phyloP scores from a whole-genome alignment of 1,140 invertebrate species.

The Scaptomyza montana region DNA sequence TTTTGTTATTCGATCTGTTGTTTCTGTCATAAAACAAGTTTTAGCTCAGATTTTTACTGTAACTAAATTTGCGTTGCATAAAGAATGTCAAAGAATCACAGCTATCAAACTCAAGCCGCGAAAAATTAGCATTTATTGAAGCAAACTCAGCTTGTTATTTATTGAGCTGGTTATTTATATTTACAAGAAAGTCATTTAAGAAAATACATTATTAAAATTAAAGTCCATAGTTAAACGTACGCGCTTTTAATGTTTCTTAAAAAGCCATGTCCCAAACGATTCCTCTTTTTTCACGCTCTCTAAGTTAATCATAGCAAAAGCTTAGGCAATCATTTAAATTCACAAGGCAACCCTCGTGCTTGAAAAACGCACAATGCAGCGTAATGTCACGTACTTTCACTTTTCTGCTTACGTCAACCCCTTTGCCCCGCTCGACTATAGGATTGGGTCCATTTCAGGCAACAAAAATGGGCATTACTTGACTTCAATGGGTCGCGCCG shows the following conservation, averaged over 20 bases:
- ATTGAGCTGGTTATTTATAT: no score
- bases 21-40: no score
- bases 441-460: conserved; percentile 7
- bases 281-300: no score
- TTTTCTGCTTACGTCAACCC: conserved; percentile 50
- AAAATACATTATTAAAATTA: background rate
- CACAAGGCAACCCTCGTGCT: conserved; percentile 47
- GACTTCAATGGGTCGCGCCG: conserved; percentile 57
- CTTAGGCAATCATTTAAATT: background rate
- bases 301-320: no score
- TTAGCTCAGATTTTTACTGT: no score
- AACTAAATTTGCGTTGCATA: no score
- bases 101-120: no score
- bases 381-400: conserved; percentile 79
- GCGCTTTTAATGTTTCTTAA: background rate
- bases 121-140: no score
- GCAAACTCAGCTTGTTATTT: no score
- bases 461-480: conserved; percentile 54
- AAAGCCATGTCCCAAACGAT: background rate
- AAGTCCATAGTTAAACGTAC: background rate
- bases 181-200: background rate
- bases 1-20: no score
- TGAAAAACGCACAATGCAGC: conserved; percentile 38
- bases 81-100: no score
- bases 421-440: background rate